phyloP scores from a whole-genome alignment of 2,888 invertebrate genomes.

The Parthenolecanium corni region DNA sequence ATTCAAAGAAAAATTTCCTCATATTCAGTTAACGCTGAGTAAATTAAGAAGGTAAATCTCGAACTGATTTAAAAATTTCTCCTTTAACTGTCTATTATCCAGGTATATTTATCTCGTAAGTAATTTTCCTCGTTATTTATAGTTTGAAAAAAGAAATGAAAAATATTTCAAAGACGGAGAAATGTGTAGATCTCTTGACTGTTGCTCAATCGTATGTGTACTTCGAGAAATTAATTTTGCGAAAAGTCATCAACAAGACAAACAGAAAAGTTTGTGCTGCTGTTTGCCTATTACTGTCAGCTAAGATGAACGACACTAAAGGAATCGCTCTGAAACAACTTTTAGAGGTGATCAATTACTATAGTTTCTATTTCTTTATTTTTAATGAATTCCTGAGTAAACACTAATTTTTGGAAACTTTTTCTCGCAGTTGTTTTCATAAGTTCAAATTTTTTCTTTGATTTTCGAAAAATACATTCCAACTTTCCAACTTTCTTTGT shows the following conservation, averaged over 20 bases:
- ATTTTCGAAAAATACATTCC: no score
- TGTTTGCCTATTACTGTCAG: constrained; percentile 82
- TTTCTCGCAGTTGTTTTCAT: no score
- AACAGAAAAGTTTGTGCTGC: constrained; percentile 93
- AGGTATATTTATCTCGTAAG: no score
- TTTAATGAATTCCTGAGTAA: background rate
- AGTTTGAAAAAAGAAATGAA: constrained; percentile 94
- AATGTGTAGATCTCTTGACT: constrained; percentile 75
- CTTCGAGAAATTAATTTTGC: constrained; percentile 89
- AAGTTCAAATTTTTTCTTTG: no score
- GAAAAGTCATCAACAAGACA: constrained; percentile 82
- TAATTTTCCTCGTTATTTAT: no score
- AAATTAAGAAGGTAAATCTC: constrained; percentile 77
- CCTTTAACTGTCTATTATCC: no score
- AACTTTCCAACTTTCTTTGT: no score
- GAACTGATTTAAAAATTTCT: background rate
- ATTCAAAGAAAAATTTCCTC: constrained; percentile 88
- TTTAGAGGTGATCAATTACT: constrained; percentile 59
- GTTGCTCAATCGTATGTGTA: constrained; percentile 97
- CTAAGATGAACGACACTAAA: constrained; percentile 94
- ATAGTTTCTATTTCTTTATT: background rate
- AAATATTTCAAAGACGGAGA: constrained; percentile 79
- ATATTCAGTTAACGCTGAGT: constrained; percentile 85
- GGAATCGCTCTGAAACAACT: constrained; percentile 73
- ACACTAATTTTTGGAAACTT: no score